Conservation (phyloP, 2,888 invertebrate species). For the Xestia xanthographa region DNA sequence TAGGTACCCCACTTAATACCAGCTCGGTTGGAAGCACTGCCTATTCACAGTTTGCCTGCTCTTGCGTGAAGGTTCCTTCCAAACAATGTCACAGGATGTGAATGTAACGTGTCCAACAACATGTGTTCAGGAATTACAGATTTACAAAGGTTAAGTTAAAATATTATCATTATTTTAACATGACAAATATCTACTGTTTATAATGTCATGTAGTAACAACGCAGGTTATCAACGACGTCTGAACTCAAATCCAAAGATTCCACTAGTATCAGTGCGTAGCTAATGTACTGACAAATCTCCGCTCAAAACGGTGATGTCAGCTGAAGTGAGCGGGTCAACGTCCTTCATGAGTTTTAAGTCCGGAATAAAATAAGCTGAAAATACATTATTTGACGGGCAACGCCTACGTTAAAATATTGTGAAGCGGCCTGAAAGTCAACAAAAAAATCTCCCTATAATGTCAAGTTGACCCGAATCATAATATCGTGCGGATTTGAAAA, state of each 20-base stretch:
- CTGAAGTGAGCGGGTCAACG: slow-evolving; percentile 58
- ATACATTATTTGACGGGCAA: slow-evolving; percentile 25
- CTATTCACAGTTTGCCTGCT: slow-evolving; percentile 57
- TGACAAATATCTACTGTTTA: slow-evolving; percentile 18
- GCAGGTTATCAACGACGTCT: slow-evolving; percentile 54
- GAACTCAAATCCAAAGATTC: slow-evolving; percentile 40
- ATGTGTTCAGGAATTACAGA: slow-evolving; percentile 42
- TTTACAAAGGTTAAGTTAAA: slow-evolving; percentile 40
- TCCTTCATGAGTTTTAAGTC: slow-evolving; percentile 50
- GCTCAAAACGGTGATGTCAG: slow-evolving; percentile 41
- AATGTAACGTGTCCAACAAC: slow-evolving; percentile 31
- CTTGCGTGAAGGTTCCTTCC: slow-evolving; percentile 57
- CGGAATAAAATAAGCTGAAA: slow-evolving; percentile 34
- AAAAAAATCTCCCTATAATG: slow-evolving; percentile 43
- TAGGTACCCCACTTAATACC: slow-evolving; percentile 31
- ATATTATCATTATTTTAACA: slow-evolving; percentile 11
- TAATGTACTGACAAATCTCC: slow-evolving; percentile 32
- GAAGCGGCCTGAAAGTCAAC: slow-evolving; percentile 37
- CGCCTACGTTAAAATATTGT: slow-evolving; percentile 20
- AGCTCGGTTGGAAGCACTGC: slow-evolving; percentile 30
- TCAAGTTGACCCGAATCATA: slow-evolving; percentile 62
- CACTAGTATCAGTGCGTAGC: slow-evolving; percentile 21
- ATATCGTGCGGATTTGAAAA: slow-evolving; percentile 67
- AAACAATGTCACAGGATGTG: slow-evolving; percentile 48
- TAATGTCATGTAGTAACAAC: slow-evolving; percentile 32